These are phyloP conservation scores for Sphaeramia orbicularis DNA, from an alignment of 2,797 vertebrate genomes.

Conservation along the genomic window DNA sequence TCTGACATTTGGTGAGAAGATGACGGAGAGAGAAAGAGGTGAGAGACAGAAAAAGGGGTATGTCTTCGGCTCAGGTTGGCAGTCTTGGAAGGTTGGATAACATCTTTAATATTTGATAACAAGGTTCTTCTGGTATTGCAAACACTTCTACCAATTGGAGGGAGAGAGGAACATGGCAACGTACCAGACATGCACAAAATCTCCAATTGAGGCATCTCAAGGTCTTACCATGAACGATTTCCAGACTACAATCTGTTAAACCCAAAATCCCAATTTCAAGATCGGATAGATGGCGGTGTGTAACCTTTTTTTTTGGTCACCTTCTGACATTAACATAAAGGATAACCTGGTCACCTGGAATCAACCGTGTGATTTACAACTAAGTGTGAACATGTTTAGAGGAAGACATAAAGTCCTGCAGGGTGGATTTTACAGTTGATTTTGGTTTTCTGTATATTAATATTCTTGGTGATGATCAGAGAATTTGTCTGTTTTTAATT, in stretches of 20 bases:
- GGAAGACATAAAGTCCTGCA: constrained; percentile 6
- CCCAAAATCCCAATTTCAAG: constrained; percentile 53
- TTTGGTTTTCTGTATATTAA: constrained; percentile 36
- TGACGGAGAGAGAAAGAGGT: constrained; percentile 24
- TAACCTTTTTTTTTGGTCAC: constrained; percentile 20
- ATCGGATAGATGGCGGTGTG: constrained; percentile 33
- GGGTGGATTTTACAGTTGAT: not conserved
- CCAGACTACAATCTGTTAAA: constrained; percentile 48
- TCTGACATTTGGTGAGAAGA: constrained; percentile 51
- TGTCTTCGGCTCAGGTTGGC: constrained; percentile 65
- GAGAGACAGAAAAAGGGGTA: constrained; percentile 32
- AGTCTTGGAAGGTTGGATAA: constrained; percentile 79
- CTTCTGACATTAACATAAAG: constrained; percentile 32
- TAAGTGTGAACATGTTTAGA: not conserved
- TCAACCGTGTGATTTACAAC: not conserved
- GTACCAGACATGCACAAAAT: constrained; percentile 62
- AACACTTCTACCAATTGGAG: constrained; percentile 77
- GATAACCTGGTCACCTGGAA: constrained; percentile 14
- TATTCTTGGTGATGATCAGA: constrained; percentile 54
- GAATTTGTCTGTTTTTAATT: constrained; percentile 52
- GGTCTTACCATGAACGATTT: constrained; percentile 56
- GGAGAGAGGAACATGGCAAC: constrained; percentile 66
- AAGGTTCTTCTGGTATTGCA: constrained; percentile 77
- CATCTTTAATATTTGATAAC: constrained; percentile 89
- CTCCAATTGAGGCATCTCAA: constrained; percentile 77